Base-by-base conservation (phyloP, 23 tunicate species). In the Halocynthia roretzi region DNA sequence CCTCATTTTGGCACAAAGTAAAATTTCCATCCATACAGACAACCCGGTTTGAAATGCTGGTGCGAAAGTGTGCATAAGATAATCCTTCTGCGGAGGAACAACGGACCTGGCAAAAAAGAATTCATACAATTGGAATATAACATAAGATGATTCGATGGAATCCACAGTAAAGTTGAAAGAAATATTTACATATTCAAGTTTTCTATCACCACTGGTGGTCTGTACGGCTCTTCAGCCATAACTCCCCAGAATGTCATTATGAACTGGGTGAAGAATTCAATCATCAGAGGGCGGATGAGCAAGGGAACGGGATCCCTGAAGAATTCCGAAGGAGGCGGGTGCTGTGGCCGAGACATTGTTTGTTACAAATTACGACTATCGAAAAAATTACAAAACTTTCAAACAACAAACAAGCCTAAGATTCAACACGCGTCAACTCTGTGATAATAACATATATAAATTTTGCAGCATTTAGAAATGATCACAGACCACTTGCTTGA, bases 1-100 rank as follows among this genome's bases (percentile, higher is more conserved):
- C 95, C 87, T 81, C 77, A 91, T 81, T 66, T 85, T 85, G 77
- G 83, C 77, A 72, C 76, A 91, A 64, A 79, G 72, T 8, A 82
- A 67, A 31, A 91, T 91, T 61, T 69, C 71, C 84, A 91, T 81
- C 86, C 86, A 91, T 17, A 91, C 97, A 6, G 97, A 91, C 44
- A 85, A 22, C 4, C 97, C 97, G 48, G 97, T 23, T 56, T 91
- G 97, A 10, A 91, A 61, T 50, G 90, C 90, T 0, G 97, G 97
- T 64, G 74, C 78, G 58, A 85, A 85, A 61, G 71, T 81, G 12
- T 57, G 56, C 51, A 61, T 54, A 15, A 84, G 62, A 62, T 90
- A 90, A 48, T 81, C 87, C 19, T 18, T 62, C 50, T 77, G 76
- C 53, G 48, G 50, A 14, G 19, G 61, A 56, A 21, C 67, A 15